These are phyloP conservation scores for Pygoscelis adeliae DNA, from an alignment of 2,113 vertebrate species.

Conservation along the genomic window DNA sequence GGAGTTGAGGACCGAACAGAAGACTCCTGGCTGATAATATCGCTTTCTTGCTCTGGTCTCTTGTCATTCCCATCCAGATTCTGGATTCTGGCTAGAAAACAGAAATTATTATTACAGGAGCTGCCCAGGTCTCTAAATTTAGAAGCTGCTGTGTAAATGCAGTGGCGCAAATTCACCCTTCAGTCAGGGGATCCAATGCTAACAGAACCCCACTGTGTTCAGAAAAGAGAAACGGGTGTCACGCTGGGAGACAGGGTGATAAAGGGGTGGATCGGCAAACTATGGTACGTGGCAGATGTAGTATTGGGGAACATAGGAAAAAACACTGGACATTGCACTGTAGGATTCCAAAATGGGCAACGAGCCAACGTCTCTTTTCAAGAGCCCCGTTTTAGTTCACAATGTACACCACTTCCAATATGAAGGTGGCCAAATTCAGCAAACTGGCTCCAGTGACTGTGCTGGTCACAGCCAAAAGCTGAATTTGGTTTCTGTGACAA, in stretches of 20 bases:
- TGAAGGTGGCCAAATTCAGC: not conserved
- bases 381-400: not conserved
- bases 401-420: not conserved
- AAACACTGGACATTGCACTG: not conserved
- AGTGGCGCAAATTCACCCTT: not conserved
- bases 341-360: not conserved
- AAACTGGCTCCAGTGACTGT: not conserved
- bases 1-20: slow-evolving; percentile 73
- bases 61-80: slow-evolving; percentile 78
- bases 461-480: not conserved
- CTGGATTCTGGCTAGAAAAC: slow-evolving; percentile 82
- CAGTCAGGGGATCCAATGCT: not conserved
- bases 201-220: not conserved
- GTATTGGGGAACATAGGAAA: fast-evolving
- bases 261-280: not conserved
- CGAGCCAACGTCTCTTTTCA: not conserved
- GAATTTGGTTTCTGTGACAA: not conserved
- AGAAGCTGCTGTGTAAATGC: not conserved
- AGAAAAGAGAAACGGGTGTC: not conserved
- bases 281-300: fast-evolving
- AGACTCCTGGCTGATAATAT: slow-evolving; percentile 79
- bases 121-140: not conserved
- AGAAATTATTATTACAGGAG: not conserved
- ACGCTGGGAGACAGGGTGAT: not conserved
- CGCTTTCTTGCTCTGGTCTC: slow-evolving; percentile 78